A percentile compares a stretch with the other conserved stretches of the same genome.
phyloP scores from a whole-genome alignment of 2,888 invertebrate genomes.

The Campoplex capitator region DNA sequence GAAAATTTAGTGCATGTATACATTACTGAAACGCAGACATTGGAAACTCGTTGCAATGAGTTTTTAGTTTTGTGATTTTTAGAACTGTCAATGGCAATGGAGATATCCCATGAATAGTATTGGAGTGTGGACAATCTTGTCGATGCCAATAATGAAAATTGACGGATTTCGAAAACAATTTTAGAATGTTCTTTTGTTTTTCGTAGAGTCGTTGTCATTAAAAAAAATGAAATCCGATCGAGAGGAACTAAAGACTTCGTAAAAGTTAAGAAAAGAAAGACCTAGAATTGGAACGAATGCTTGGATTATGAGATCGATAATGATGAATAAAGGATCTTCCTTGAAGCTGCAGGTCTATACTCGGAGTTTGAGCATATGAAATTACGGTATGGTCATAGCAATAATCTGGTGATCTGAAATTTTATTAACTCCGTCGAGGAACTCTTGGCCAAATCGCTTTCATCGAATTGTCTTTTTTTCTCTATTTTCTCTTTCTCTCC shows the following conservation, averaged over 20 bases:
- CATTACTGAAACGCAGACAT: not conserved
- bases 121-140: not conserved
- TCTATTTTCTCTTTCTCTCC: slow-evolving; percentile 35
- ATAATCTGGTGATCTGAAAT: slow-evolving; percentile 47
- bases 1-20: not conserved
- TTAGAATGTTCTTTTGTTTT: not conserved
- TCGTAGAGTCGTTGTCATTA: not conserved
- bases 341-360: slow-evolving; percentile 4
- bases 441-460: slow-evolving; percentile 45
- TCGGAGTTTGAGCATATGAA: slow-evolving; percentile 43
- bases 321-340: slow-evolving; percentile 27
- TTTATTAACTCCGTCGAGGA: slow-evolving; percentile 45
- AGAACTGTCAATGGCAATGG: not conserved
- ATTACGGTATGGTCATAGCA: slow-evolving; percentile 32
- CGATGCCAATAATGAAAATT: too few species aligned
- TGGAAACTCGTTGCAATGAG: not conserved
- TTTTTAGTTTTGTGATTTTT: not conserved
- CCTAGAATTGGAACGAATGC: not conserved
- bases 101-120: too few species aligned
- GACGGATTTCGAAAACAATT: not conserved
- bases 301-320: slow-evolving; percentile 36
- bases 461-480: slow-evolving; percentile 56
- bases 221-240: not conserved
- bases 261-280: slow-evolving; percentile 9
- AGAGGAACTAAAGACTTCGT: not conserved